Evolutionary conservation across 2,113 vertebrate species (phyloP).

Genomic region (Austrofundulus limnaeus): DNA sequence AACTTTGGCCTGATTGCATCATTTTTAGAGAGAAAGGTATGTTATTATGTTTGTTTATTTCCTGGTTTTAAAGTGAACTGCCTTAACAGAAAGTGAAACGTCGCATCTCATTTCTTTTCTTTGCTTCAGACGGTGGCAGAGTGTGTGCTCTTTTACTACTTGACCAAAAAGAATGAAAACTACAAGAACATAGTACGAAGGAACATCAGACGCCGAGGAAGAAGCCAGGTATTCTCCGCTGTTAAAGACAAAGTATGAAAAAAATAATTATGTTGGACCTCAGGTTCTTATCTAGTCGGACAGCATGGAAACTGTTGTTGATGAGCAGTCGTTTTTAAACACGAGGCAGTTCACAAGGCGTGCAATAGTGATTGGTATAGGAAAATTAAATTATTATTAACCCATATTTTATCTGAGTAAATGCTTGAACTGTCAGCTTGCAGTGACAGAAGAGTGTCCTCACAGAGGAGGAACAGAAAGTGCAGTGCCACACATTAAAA

Average conservation of each 20-base stretch:
- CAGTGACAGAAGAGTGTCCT: constrained; percentile 13
- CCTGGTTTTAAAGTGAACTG: background rate
- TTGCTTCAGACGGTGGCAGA: constrained; percentile 91
- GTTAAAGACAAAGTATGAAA: background rate
- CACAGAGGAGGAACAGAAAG: constrained; percentile 30
- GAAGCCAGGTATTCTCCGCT: constrained; percentile 86
- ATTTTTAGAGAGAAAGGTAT: constrained; percentile 97
- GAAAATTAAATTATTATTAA: no score
- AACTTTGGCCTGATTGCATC: constrained; percentile 95
- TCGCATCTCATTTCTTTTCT: background rate
- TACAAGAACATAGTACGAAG: constrained; percentile 96
- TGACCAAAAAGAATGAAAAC: constrained; percentile 99
- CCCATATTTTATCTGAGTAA: constrained; percentile 2
- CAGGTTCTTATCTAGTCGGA: no score
- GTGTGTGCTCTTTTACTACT: constrained; percentile 97
- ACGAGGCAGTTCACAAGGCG: no score
- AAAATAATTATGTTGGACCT: no score
- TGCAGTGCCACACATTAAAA: constrained; percentile 6
- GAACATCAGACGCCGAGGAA: constrained; percentile 92
- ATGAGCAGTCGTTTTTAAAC: background rate
- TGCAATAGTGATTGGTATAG: background rate
- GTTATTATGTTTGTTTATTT: background rate
- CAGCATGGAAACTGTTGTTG: background rate
- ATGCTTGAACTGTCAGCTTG: constrained; percentile 17
- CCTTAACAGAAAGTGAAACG: background rate